Percentiles rank a stretch among this genome's conserved stretches.
Conservation (phyloP, 64 coral and sea anemone species). For the Montipora foliosa region DNA sequence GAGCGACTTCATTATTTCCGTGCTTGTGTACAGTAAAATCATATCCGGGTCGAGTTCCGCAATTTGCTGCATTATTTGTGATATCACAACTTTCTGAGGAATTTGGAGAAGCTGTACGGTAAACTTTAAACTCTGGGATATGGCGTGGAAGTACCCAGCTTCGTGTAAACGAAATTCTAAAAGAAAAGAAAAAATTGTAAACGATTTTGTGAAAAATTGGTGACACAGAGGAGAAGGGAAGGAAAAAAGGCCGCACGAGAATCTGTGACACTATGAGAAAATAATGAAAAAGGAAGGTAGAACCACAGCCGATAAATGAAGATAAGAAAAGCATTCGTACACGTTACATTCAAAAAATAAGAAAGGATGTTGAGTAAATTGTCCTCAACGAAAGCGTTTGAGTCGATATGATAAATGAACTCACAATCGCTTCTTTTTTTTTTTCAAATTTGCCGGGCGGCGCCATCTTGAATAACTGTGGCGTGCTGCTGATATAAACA, state of each 20-base stretch:
- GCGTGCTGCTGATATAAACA: no score
- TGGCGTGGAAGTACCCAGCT: conserved; percentile 13
- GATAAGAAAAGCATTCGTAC: no score
- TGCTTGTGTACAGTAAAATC: neutral
- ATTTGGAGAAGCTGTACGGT: neutral
- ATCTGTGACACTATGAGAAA: neutral
- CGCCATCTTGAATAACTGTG: no score
- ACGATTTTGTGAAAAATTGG: neutral
- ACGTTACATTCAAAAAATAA: no score
- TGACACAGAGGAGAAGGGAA: neutral
- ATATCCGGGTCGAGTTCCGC: neutral
- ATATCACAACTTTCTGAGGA: neutral
- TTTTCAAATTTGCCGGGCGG: no score
- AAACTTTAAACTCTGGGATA: neutral
- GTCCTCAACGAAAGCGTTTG: no score
- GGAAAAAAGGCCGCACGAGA: neutral
- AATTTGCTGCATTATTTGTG: neutral
- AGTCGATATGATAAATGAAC: no score
- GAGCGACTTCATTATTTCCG: neutral
- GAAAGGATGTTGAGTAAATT: no score
- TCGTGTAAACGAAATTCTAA: neutral
- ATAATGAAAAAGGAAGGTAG: neutral
- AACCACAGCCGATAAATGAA: no score
- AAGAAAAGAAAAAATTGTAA: neutral
- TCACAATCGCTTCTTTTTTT: no score